These are phyloP conservation scores for Umimayanthus kanabou DNA, from an alignment of 92 coral and sea anemone species.

Conservation along the genomic window DNA sequence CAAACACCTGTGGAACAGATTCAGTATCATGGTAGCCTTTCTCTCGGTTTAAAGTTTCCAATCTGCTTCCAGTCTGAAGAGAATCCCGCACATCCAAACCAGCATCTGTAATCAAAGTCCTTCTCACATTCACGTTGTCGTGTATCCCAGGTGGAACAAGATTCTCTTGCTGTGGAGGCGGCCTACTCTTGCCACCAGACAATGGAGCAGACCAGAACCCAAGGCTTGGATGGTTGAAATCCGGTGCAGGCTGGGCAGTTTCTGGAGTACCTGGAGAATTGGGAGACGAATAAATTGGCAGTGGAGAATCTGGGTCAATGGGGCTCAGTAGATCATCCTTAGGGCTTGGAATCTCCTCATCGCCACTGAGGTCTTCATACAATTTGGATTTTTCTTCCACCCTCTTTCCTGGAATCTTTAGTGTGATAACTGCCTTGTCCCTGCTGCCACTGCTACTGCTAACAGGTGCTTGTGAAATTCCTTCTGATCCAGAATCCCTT, in stretches of 20 bases:
- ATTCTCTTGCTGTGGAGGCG: background rate
- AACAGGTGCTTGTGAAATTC: background rate
- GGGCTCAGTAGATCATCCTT: constrained; percentile 20
- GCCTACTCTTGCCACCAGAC: constrained; percentile 17
- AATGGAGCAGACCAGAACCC: constrained; percentile 69
- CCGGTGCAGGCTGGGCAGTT: constrained; percentile 69
- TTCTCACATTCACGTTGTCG: background rate
- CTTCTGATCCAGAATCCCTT: background rate
- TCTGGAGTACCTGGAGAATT: constrained; percentile 78
- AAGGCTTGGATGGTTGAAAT: constrained; percentile 74
- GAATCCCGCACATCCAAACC: background rate
- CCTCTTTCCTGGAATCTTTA: background rate
- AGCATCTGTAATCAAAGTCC: background rate
- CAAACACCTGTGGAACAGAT: background rate
- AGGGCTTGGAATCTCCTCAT: constrained; percentile 6
- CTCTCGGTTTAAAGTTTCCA: background rate
- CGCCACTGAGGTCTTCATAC: constrained; percentile 21
- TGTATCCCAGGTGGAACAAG: background rate
- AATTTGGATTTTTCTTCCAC: background rate
- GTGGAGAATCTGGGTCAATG: constrained; percentile 6
- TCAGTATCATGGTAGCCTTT: background rate
- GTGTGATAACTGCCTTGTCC: background rate
- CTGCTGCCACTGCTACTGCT: background rate
- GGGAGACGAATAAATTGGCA: constrained; percentile 20
- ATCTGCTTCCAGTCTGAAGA: background rate